Percentiles rank a stretch among this genome's conserved stretches.
These are phyloP conservation scores for Macaria notata DNA, from an alignment of 2,888 invertebrate genomes.

Conservation along the genomic window DNA sequence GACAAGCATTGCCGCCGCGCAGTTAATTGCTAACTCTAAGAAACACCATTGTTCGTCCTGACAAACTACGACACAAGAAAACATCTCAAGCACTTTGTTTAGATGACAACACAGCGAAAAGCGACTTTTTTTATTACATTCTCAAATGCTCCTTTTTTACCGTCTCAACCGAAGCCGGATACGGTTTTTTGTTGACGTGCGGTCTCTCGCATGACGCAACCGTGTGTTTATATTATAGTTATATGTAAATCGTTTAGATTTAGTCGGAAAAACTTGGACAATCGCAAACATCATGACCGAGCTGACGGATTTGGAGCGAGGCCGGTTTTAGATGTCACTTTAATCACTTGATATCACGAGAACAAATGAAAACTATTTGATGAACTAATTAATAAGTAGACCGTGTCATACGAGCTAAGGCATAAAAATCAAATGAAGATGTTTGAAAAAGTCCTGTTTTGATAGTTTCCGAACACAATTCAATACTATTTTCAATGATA, in stretches of 20 bases:
- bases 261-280: constrained; percentile 36
- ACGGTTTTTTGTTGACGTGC: constrained; percentile 57
- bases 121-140: constrained; percentile 13
- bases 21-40: constrained; percentile 46
- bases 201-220: constrained; percentile 60
- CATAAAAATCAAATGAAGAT: too few relatives aligned
- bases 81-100: constrained; percentile 37
- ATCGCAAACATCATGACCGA: constrained; percentile 6
- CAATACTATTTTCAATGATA: too few relatives aligned
- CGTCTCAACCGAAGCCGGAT: constrained; percentile 64
- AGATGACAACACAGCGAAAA: constrained; percentile 16
- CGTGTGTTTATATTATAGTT: constrained; percentile 55
- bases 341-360: too few relatives aligned
- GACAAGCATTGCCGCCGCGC: constrained; percentile 41
- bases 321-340: constrained; percentile 19
- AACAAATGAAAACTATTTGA: too few relatives aligned
- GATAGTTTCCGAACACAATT: too few relatives aligned
- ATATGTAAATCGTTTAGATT: constrained; percentile 49
- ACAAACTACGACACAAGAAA: constrained; percentile 56
- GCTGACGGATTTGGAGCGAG: constrained; percentile 12
- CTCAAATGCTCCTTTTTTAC: constrained; percentile 49
- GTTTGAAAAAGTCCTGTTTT: too few relatives aligned
- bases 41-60: constrained; percentile 59
- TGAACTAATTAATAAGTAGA: too few relatives aligned
- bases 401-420: too few relatives aligned